Evolutionary conservation across 2,888 invertebrate species (phyloP).

Genomic region (Tyria jacobaeae): DNA sequence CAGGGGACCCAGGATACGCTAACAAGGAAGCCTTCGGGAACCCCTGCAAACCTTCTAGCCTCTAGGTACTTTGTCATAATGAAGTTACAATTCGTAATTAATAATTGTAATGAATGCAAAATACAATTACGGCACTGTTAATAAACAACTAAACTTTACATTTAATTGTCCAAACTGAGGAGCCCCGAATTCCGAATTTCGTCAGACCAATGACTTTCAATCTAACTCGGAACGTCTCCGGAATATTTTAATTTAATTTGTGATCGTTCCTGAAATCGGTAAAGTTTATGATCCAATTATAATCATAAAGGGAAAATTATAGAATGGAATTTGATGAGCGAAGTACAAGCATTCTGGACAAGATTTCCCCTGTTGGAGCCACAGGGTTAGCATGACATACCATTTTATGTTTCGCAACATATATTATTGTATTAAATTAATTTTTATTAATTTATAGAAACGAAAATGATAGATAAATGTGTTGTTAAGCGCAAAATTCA

Average conservation of each 20-base stretch:
- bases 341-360: conserved; percentile 13
- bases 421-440: too few species aligned
- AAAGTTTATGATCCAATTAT: conserved; percentile 48
- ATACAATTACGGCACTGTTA: conserved; percentile 1
- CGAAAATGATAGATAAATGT: too few species aligned
- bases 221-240: conserved; percentile 35
- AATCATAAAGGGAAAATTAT: conserved; percentile 41
- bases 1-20: too few species aligned
- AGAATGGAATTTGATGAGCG: conserved; percentile 32
- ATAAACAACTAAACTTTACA: conserved; percentile 18
- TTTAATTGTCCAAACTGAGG: conserved; percentile 29
- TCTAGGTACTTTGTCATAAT: not conserved
- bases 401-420: not conserved
- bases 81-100: not conserved
- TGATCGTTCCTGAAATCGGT: conserved; percentile 28
- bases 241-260: conserved; percentile 51
- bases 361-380: not conserved
- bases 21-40: too few species aligned
- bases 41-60: too few species aligned
- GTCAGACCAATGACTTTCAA: conserved; percentile 40
- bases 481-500: too few species aligned
- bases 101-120: not conserved
- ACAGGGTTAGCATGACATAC: not conserved
- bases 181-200: conserved; percentile 21
- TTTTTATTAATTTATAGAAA: too few species aligned